Base-by-base conservation (phyloP, 2,888 invertebrate genomes). In the Fragum fragum region DNA sequence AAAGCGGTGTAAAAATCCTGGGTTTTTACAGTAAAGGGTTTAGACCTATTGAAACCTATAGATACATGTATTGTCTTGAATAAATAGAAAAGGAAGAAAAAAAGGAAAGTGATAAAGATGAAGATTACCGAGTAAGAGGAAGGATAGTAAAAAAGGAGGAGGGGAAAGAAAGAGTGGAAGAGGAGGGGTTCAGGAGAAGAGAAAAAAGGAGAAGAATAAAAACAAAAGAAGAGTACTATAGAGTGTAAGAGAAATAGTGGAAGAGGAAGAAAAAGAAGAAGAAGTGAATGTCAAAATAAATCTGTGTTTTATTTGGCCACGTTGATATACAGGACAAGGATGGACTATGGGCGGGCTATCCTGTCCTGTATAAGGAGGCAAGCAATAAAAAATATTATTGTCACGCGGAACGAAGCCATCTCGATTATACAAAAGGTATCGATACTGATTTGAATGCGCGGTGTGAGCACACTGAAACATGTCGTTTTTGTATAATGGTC, bases 251-350 rank as follows among this genome's bases (percentile, higher is more conserved):
- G 66, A 66, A 1, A 36, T 32, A 36, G 5, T 36, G 66, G 36
- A 1, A 66, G 66, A 66, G 5, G 36, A 39, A 66, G 5, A 66
- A 39, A 66, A 1, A 55, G 55, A 55, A 7, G n/a, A 21, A 55
- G 16, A 55, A 7, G 21, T 6, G 21, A 21, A n/a, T 21, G n/a
- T 11, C 14, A n/a, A n/a, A n/a, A n/a, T n/a, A n/a, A n/a, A n/a
- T n/a, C n/a, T n/a, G n/a, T n/a, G n/a, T n/a, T n/a, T n/a, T n/a
- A n/a, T n/a, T n/a, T n/a, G n/a, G n/a, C n/a, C n/a, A n/a, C n/a
- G n/a, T n/a, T n/a, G n/a, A n/a, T n/a, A n/a, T n/a, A n/a, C n/a
- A n/a, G n/a, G n/a, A n/a, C n/a, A n/a, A n/a, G n/a, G n/a, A n/a
- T n/a, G n/a, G n/a, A n/a, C n/a, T n/a, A n/a, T n/a, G n/a, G n/a